Percentiles rank a stretch among this genome's conserved stretches.
phyloP scores from a whole-genome alignment of 2,888 invertebrate genomes.

The Gastracanthus pulcherrimus region DNA sequence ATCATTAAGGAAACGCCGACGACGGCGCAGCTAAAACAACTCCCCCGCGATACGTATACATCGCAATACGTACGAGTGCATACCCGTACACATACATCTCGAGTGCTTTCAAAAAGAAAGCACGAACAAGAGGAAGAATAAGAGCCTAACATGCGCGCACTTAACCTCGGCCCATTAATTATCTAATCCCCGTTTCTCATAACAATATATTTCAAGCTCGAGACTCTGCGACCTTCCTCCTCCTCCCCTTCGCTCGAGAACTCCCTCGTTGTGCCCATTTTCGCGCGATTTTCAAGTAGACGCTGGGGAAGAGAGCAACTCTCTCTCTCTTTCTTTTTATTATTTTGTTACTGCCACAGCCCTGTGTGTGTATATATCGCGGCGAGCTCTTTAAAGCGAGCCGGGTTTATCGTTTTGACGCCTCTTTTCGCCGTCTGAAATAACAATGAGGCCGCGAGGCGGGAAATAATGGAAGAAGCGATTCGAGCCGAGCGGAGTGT shows the following conservation, averaged over 20 bases:
- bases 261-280: constrained; percentile 41
- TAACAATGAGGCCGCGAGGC: neutral
- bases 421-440: neutral
- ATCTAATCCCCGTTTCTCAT: constrained; percentile 62
- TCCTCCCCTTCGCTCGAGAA: constrained; percentile 19
- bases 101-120: neutral
- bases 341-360: neutral
- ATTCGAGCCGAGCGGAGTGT: too few relatives aligned
- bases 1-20: constrained; percentile 15
- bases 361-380: neutral
- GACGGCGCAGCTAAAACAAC: neutral
- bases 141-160: constrained; percentile 42
- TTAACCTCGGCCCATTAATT: constrained; percentile 63
- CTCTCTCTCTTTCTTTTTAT: neutral
- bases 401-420: constrained; percentile 19
- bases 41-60: neutral
- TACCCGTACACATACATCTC: neutral
- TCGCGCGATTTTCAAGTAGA: constrained; percentile 26
- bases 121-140: neutral
- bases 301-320: constrained; percentile 1
- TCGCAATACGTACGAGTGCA: neutral
- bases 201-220: constrained; percentile 58
- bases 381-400: constrained; percentile 17
- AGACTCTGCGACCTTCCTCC: constrained; percentile 16
- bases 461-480: neutral